Evolutionary conservation across 2,113 vertebrate species (phyloP), one percentile per base, ranked within the genome.

Genomic region (Anguilla japonica): DNA sequence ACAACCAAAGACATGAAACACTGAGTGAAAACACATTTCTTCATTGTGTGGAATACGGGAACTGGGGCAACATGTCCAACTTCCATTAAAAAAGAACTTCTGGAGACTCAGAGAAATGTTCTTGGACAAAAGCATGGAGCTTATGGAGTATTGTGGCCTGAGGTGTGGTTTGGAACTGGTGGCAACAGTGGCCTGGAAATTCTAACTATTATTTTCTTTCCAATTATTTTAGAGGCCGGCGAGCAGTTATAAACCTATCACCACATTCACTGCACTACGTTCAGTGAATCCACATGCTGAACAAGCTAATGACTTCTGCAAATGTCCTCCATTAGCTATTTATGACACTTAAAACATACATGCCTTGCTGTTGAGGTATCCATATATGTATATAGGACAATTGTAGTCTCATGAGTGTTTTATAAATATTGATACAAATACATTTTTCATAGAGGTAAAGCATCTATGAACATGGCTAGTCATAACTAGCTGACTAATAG

Each of bases 171-270:
- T 75, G 71, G 71, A 75, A 75, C 71, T 29, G 71, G n/a, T 75
- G 71, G 71, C 11, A 75, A 26, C 71, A 13, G 71, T 75, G 71
- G 71, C 71, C 22, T 34, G 71, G 71, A 2, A 75, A 75, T 13
- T 75, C 9, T 13, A 75, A 75, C 71, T 34, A 34, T 75, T 34
- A 75, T 75, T 75, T 75, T n/a, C 71, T 29, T 34, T 29, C 71
- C 5, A 11, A 75, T 75, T 75, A 34, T n/a, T 75, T 75, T 13
- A 75, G 11, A 75, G n/a, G 71, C n/a, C 71, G 34, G n/a, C 34
- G 71, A 75, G n/a, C 71, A 29, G 71, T 75, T 75, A 75, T 75
- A 75, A 75, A 75, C n/a, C 71, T 75, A 75, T 75, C 71, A 75
- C 26, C 71, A 34, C 71, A 8, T 75, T 29, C 71, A 34, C n/a